Evolutionary conservation across 2,888 invertebrate species (phyloP), one percentile per base, ranked within the genome.

Genomic region (Adelognathus sp.): DNA sequence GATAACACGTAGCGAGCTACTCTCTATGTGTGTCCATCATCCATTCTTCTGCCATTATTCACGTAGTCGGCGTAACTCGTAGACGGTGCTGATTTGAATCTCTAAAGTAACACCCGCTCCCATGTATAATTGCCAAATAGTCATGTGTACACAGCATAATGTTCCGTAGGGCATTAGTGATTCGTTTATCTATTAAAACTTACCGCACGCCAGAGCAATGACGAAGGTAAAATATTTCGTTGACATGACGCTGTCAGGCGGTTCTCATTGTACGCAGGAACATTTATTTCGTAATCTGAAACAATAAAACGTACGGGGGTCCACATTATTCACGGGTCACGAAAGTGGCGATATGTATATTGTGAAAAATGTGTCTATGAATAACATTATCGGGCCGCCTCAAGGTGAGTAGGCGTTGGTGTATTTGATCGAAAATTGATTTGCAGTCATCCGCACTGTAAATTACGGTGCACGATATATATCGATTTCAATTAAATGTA

Each of bases 181-280:
- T 66, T 54, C 5, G n/a, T 33, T 50, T 41, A 11, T 50, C 21
- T 46, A 27, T 54, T 9, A 60, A n/a, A n/a, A 79, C 86, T 87
- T 80, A 91, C 91, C 87, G 63, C 85, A 86, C 61, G 86, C 84
- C 70, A 90, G 83, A 79, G 83, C 81, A 67, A 86, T 79, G 78
- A 86, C 82, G 77, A 85, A 83, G 72, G 84, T 72, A 21, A 87
- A 81, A 81, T 87, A 83, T 83, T 86, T 89, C 79, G 83, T 74
- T 82, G 84, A 84, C 91, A 91, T 91, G 79, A 72, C 81, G 78
- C 76, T 75, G 74, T 87, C 82, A 86, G 73, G 81, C 79, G 83
- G 84, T 85, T 90, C 80, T 88, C 90, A 90, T 90, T 83, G 85
- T 90, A 85, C 76, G 84, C 44, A 76, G 66, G 52, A 71, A 44